These are phyloP conservation scores for Peromyscus attwateri DNA, from an alignment of 2,797 vertebrate genomes.

Conservation along the genomic window DNA sequence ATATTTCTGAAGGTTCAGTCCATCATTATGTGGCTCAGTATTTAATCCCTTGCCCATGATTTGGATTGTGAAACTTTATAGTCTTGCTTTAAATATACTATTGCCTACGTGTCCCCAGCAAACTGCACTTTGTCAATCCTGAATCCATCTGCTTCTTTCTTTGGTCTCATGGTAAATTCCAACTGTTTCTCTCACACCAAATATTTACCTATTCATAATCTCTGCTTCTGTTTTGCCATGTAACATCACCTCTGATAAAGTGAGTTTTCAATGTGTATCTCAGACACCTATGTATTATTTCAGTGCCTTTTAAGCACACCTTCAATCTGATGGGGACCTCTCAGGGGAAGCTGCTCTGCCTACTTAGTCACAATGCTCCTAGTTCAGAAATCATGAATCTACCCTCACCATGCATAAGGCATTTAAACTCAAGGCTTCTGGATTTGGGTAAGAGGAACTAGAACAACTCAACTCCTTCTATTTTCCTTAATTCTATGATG, in stretches of 20 bases:
- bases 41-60: neutral
- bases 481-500: neutral
- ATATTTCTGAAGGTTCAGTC: neutral
- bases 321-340: neutral
- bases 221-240: neutral
- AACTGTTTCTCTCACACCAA: neutral
- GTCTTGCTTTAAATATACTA: too few relatives aligned
- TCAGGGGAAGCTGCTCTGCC: neutral
- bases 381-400: neutral
- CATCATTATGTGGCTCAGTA: neutral
- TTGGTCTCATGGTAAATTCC: neutral
- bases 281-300: neutral
- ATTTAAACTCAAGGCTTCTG: neutral
- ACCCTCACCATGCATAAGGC: accelerated
- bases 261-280: neutral
- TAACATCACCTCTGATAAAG: neutral
- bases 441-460: neutral
- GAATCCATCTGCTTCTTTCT: neutral
- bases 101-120: neutral
- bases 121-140: neutral
- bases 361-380: neutral
- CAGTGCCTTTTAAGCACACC: neutral
- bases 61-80: neutral
- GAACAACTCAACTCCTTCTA: neutral
- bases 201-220: neutral